Evolutionary conservation across 1,140 invertebrate species (phyloP).

Genomic region (Elymnias hypermnestra): DNA sequence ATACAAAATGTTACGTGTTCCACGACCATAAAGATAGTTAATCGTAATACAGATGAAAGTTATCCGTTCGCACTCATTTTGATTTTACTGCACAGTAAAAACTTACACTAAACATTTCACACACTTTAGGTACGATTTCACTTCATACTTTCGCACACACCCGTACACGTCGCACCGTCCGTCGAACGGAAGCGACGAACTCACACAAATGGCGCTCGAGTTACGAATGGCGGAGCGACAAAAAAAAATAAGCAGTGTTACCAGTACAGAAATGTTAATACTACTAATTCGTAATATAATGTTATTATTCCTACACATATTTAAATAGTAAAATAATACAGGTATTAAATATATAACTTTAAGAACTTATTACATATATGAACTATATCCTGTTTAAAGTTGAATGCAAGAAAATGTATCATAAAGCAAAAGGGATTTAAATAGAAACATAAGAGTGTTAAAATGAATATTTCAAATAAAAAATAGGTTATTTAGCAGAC

Average conservation of each 20-base stretch:
- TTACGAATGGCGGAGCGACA: constrained; percentile 42
- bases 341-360: too few relatives aligned
- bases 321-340: too few relatives aligned
- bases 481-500: too few relatives aligned
- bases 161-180: constrained; percentile 65
- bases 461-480: too few relatives aligned
- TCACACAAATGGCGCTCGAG: constrained; percentile 50
- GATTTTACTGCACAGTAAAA: constrained; percentile 67
- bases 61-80: constrained; percentile 75
- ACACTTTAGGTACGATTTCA: constrained; percentile 74
- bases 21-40: constrained; percentile 50
- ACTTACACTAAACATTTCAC: constrained; percentile 75
- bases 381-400: too few relatives aligned
- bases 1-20: constrained; percentile 68
- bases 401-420: too few relatives aligned
- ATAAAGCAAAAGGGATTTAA: too few relatives aligned
- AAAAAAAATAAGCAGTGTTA: constrained; percentile 23
- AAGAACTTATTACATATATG: too few relatives aligned
- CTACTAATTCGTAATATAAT: constrained; percentile 3
- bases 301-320: too few relatives aligned
- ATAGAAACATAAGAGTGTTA: too few relatives aligned
- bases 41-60: constrained; percentile 37
- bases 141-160: constrained; percentile 75
- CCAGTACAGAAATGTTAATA: neutral
- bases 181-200: constrained; percentile 66